Conservation (phyloP, 2,888 invertebrate species). For the Salpingus planirostris region DNA sequence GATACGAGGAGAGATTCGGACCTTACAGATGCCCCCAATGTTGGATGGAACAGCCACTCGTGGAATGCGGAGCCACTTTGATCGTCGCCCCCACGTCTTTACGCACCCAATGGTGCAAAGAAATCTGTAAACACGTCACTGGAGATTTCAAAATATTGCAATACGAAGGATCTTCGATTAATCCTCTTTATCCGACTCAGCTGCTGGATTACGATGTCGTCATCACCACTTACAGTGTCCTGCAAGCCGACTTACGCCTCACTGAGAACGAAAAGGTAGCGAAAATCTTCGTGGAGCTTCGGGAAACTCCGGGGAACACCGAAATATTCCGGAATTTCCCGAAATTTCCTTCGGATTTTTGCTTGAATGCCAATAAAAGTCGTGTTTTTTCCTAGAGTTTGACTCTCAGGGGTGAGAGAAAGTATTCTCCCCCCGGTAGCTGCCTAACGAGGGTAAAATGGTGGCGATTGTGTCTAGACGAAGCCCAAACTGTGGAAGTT, state of each 20-base stretch:
- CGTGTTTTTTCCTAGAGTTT: conserved; percentile 13
- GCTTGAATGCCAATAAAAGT: conserved; percentile 2
- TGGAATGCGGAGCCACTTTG: conserved; percentile 55
- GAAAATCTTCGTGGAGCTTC: too few relatives aligned
- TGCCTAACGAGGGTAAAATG: conserved; percentile 61
- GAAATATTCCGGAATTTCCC: too few relatives aligned
- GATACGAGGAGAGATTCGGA: conserved; percentile 37
- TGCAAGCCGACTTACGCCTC: conserved; percentile 54
- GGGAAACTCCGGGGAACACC: too few relatives aligned
- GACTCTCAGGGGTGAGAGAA: conserved; percentile 43
- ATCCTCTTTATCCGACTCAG: conserved; percentile 52
- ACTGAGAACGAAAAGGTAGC: conserved; percentile 44
- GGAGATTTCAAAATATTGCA: conserved; percentile 45
- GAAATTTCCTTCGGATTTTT: too few relatives aligned
- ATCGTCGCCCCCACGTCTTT: conserved; percentile 63
- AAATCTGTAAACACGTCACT: conserved; percentile 54
- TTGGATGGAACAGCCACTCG: conserved; percentile 45
- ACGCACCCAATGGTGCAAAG: conserved; percentile 62
- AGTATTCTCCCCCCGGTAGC: conserved; percentile 54
- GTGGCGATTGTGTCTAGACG: conserved; percentile 73
- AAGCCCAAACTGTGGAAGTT: conserved; percentile 71
- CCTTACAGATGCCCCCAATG: conserved; percentile 58
- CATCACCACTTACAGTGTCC: conserved; percentile 59
- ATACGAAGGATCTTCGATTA: conserved; percentile 43
- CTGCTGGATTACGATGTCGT: conserved; percentile 61